Percentiles rank a stretch among this genome's conserved stretches.
These are phyloP conservation scores for Tenodera sinensis DNA, from an alignment of 2,888 invertebrate species.

Conservation along the genomic window DNA sequence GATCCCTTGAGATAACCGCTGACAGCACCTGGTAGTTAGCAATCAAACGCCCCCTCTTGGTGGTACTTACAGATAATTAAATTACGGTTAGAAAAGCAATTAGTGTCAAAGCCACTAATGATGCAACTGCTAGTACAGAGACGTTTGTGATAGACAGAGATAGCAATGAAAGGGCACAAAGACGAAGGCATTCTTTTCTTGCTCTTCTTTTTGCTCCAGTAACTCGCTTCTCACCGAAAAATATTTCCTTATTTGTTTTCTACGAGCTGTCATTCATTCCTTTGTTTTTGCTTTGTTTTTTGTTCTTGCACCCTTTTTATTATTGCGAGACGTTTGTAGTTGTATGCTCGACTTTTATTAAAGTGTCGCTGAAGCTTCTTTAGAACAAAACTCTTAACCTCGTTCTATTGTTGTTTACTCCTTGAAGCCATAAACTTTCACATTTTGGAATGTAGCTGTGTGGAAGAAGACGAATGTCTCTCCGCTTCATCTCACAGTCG, in stretches of 20 bases:
- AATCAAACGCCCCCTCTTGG: too few species aligned
- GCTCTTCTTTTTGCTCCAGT: not conserved
- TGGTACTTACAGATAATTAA: not conserved
- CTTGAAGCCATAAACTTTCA: constrained; percentile 8
- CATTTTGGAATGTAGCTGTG: not conserved
- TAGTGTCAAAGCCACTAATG: not conserved
- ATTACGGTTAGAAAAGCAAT: not conserved
- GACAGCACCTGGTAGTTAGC: too few species aligned
- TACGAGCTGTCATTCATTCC: constrained; percentile 14
- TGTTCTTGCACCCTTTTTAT: not conserved
- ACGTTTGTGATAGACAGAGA: not conserved
- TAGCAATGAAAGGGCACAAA: not conserved
- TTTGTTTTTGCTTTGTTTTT: not conserved
- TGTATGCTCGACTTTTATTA: constrained; percentile 6
- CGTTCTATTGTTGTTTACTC: not conserved
- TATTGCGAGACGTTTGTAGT: not conserved
- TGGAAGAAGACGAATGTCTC: not conserved
- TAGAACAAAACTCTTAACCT: not conserved
- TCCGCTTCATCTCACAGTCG: not conserved
- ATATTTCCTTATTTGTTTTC: constrained; percentile 13
- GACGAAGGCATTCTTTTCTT: constrained; percentile 3
- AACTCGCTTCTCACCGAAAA: not conserved
- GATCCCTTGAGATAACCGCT: too few species aligned
- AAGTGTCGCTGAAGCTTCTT: constrained; percentile 5
- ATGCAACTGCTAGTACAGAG: not conserved